Conservation (phyloP, 2,797 vertebrate genomes). For the Alcedo atthis region DNA sequence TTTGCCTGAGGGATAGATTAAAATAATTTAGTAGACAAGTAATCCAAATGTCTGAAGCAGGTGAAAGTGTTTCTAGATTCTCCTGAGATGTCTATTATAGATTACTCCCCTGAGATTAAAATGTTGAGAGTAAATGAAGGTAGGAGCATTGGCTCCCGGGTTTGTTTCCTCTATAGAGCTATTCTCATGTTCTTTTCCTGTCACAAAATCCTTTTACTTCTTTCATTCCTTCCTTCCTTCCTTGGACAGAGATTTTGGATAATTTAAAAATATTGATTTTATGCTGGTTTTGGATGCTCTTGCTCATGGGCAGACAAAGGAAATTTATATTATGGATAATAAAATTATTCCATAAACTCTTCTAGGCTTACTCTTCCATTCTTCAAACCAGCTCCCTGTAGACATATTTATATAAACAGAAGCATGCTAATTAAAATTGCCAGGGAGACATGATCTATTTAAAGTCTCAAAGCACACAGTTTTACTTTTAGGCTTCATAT, state of each 20-base stretch:
- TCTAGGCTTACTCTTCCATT: slow-evolving; percentile 36
- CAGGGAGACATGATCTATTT: slow-evolving; percentile 36
- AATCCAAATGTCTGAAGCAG: neutral
- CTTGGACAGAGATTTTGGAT: neutral
- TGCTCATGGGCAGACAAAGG: slow-evolving; percentile 1
- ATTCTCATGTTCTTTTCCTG: neutral
- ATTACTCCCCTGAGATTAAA: slow-evolving; percentile 1
- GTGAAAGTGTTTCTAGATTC: slow-evolving; percentile 16
- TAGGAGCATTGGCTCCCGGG: no score
- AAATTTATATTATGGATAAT: slow-evolving; percentile 18
- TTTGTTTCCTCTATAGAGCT: neutral
- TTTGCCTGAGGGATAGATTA: neutral
- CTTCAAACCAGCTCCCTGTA: slow-evolving; percentile 22
- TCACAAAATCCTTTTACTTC: neutral
- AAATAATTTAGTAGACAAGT: slow-evolving; percentile 21
- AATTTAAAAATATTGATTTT: slow-evolving; percentile 21
- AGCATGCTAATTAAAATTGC: slow-evolving; percentile 59
- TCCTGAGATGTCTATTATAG: neutral
- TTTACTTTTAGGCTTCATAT: slow-evolving; percentile 51
- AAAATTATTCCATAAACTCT: slow-evolving; percentile 27
- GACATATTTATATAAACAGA: slow-evolving; percentile 49
- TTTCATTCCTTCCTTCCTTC: neutral
- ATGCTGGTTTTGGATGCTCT: slow-evolving; percentile 1
- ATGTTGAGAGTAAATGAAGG: neutral
- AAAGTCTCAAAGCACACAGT: slow-evolving; percentile 34